Base-by-base conservation (phyloP, 2,113 vertebrate species). In the Cottus gobio region DNA sequence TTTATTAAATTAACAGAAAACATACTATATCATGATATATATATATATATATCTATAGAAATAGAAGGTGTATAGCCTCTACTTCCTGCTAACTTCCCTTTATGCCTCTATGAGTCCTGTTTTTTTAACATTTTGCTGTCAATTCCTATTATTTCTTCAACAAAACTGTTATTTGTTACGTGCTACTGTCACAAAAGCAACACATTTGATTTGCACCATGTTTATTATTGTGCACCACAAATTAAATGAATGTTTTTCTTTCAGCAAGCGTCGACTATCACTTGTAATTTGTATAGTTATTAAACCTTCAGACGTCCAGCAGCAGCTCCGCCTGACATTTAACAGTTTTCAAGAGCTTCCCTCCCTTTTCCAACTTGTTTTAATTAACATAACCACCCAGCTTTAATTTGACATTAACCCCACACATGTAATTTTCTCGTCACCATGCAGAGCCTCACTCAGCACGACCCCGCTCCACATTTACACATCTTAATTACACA, bases 401-500 rank as follows among this genome's bases (percentile, higher is more conserved):
- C 62, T 80, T 82, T 81, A 34, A 87, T 85, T 69, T 72, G 77
- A 66, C 56, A 62, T 28, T 71, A 68, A 80, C 73, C 75, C 67
- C 61, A 66, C 60, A 13, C n/a, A 1, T 71, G 73, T 68, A 56
- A 80, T 77, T 78, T 85, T 63, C 75, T 66, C 10, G 6, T 44
- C 78, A 63, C 56, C 60, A 58, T 30, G 62, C 62, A 1, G 61
- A 71, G 69, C 72, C 75, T 67, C 5, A 61, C 7, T 70, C 79
- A 73, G 54, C 62, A 52, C 16, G 74, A 73, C 70, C 82, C 65
- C 3, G 54, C 78, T 85, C 72, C 75, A 65, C 87, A 50, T 83
- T 86, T 56, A 80, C 70, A 46, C 79, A n/a, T 34, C 73, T 83
- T 86, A 84, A 87, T 89, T 75, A 86, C 78, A 82, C 65, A 26